Evolutionary conservation across 2,888 invertebrate genomes (phyloP).

Genomic region (Acleris laterana): DNA sequence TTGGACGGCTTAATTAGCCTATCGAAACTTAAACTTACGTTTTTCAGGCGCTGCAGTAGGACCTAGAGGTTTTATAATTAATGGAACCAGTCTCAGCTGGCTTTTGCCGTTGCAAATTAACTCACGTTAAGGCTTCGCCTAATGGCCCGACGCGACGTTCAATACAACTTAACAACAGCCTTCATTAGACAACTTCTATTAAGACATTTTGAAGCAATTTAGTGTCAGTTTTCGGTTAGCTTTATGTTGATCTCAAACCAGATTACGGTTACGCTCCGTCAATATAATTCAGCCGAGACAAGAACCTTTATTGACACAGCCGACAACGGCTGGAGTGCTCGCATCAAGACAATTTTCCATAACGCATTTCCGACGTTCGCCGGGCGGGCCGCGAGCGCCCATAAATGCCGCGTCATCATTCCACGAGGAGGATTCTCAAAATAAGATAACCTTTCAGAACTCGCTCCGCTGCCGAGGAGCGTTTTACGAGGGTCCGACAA

Average conservation of each 20-base stretch:
- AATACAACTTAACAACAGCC: neutral
- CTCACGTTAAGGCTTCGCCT: too few relatives aligned
- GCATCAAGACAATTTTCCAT: conserved; percentile 52
- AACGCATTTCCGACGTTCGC: conserved; percentile 45
- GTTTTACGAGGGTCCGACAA: conserved; percentile 73
- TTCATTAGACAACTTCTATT: conserved; percentile 6
- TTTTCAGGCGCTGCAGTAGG: neutral
- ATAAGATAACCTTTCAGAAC: conserved; percentile 62
- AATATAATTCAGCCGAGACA: conserved; percentile 41
- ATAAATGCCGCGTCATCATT: conserved; percentile 59
- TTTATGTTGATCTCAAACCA: conserved; percentile 30
- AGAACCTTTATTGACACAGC: conserved; percentile 48
- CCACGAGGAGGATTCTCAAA: conserved; percentile 57
- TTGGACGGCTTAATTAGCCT: conserved; percentile 6
- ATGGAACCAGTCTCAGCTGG: neutral
- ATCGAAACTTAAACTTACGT: conserved; percentile 10
- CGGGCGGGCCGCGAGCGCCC: conserved; percentile 39
- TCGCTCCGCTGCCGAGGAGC: conserved; percentile 57
- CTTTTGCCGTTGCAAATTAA: too few relatives aligned
- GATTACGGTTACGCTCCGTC: conserved; percentile 43
- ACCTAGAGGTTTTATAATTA: neutral
- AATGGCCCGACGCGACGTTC: too few relatives aligned
- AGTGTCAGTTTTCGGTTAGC: conserved; percentile 28
- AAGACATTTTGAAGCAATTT: conserved; percentile 14
- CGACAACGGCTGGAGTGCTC: conserved; percentile 46